Conservation (phyloP, 2,888 invertebrate species). For the Apodemia zela region DNA sequence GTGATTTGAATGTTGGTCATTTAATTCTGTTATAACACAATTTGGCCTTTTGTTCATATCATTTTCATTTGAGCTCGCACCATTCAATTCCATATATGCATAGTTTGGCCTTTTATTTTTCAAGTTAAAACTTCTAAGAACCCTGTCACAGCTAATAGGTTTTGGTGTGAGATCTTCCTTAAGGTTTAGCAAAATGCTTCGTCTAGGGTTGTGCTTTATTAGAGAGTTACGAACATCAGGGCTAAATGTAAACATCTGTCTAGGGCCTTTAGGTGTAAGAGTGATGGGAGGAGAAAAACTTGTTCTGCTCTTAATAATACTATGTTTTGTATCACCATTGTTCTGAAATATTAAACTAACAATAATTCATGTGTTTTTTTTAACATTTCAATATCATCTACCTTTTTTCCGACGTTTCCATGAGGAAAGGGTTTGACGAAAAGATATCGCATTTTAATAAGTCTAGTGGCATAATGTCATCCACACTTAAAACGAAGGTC, state of each 20-base stretch:
- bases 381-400: too few species aligned
- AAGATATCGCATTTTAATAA: too few species aligned
- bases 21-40: background rate
- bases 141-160: slow-evolving; percentile 42
- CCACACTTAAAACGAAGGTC: too few species aligned
- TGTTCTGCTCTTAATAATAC: slow-evolving; percentile 21
- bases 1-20: slow-evolving; percentile 11
- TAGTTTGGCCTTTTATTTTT: slow-evolving; percentile 38
- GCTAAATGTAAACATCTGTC: slow-evolving; percentile 36
- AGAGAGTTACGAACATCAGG: slow-evolving; percentile 35
- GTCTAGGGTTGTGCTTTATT: slow-evolving; percentile 33
- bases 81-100: slow-evolving; percentile 31
- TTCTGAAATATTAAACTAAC: slow-evolving; percentile 38
- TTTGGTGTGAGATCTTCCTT: slow-evolving; percentile 21
- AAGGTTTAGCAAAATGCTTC: slow-evolving; percentile 27
- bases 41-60: background rate
- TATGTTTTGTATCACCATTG: slow-evolving; percentile 42
- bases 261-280: slow-evolving; percentile 43
- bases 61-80: slow-evolving; percentile 20
- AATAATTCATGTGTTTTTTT: too few species aligned
- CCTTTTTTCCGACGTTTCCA: too few species aligned
- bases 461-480: too few species aligned
- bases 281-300: slow-evolving; percentile 48
- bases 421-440: too few species aligned
- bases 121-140: slow-evolving; percentile 49